phyloP scores from a whole-genome alignment of 2,113 vertebrate genomes.

The Puffinus mauretanicus region DNA sequence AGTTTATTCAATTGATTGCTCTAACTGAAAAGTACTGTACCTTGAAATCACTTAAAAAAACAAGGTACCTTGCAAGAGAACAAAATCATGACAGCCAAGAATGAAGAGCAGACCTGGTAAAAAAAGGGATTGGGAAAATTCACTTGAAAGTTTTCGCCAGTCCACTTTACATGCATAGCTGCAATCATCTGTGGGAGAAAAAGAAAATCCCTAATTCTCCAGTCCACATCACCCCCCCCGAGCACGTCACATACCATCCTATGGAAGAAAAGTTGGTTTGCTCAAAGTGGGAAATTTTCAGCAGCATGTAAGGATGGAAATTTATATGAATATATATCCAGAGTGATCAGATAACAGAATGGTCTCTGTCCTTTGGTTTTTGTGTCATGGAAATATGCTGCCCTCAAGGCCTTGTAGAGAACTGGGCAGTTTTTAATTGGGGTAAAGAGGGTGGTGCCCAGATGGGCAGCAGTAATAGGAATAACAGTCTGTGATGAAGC shows the following conservation, averaged over 20 bases:
- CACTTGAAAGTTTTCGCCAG: background rate
- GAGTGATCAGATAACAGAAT: background rate
- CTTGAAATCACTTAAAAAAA: background rate
- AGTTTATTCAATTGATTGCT: background rate
- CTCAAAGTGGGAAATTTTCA: background rate
- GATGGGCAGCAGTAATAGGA: background rate
- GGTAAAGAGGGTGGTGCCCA: background rate
- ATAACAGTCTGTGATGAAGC: background rate
- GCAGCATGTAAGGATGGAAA: background rate
- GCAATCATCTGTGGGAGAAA: background rate
- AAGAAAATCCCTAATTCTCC: background rate
- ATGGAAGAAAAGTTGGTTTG: background rate
- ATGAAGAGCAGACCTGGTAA: background rate
- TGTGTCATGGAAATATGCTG: background rate
- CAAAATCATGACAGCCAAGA: background rate
- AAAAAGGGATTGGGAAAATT: background rate
- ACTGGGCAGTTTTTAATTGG: background rate
- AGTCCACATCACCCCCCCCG: background rate
- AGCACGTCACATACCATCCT: background rate
- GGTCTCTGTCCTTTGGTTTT: background rate
- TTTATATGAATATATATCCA: background rate
- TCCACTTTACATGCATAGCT: background rate
- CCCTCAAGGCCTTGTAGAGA: background rate
- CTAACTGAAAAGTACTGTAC: background rate
- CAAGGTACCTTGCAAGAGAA: background rate